Evolutionary conservation across 2,797 vertebrate genomes (phyloP).

Genomic region (Enteromius viviparus): DNA sequence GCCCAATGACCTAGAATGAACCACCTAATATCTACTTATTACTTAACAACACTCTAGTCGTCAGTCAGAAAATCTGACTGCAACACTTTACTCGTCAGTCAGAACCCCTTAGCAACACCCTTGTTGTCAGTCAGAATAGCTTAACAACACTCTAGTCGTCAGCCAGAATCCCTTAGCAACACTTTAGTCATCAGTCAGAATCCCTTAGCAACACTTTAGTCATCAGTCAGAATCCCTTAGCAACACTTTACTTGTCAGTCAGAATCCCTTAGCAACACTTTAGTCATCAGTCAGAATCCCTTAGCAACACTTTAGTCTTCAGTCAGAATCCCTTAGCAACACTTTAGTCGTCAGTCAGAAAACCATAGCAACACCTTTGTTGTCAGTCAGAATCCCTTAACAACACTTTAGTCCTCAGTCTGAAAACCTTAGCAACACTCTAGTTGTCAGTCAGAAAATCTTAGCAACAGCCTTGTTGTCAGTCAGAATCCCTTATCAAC

Average conservation of each 20-base stretch:
- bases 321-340: not conserved
- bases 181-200: too few species aligned
- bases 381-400: not conserved
- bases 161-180: too few species aligned
- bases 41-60: not conserved
- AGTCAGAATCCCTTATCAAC: not conserved
- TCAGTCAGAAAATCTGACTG: not conserved
- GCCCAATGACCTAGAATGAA: too few species aligned
- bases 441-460: rapidly evolving
- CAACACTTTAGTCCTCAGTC: not conserved
- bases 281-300: not conserved
- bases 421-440: not conserved
- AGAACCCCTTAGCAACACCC: too few species aligned
- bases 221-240: not conserved
- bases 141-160: not conserved
- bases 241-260: rapidly evolving
- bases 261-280: not conserved
- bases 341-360: not conserved
- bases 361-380: not conserved
- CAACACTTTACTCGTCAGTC: not conserved
- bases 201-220: not conserved
- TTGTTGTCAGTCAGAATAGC: too few species aligned
- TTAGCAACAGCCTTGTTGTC: not conserved
- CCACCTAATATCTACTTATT: too few species aligned
- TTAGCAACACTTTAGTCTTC: not conserved